Base-by-base conservation (phyloP, 1,140 invertebrate species). In the Luehdorfia chinensis region DNA sequence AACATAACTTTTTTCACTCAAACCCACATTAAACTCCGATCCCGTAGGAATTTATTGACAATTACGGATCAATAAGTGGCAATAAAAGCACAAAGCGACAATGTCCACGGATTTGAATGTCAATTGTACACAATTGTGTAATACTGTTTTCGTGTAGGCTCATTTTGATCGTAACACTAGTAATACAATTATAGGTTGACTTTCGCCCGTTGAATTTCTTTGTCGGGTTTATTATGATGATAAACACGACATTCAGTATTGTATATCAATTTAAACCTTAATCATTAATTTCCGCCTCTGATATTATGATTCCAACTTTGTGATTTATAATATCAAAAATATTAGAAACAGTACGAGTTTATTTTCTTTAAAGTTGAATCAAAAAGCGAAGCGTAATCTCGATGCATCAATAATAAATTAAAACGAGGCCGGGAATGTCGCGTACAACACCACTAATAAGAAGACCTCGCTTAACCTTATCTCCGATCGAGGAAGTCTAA, bases 1-100 rank as follows among this genome's bases (percentile, higher is more conserved):
- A 86, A 86, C 75, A 83, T 85, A 86, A 85, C 79, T 85, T 85
- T 85, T 84, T 85, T 58, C 75, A 85, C 79, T 75, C 77, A 84
- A 85, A 84, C 81, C 81, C 81, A 85, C 79, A 85, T 85, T 81
- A 81, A 81, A 75, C 60, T 77, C 69, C 70, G 71, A 76, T 81
- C 78, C 78, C 78, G 74, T 81, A 78, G 74, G 64, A 81, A 83
- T 85, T 84, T 85, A 85, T 85, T 84, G 81, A 80, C 81, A 85
- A 85, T 86, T 86, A 86, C 75, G 72, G 64, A 65, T 79, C 79
- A 85, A 86, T 86, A 78, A 84, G 77, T 59, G 77, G 72, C 75
- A 85, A 85, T 85, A 85, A 85, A 84, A 56, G 64, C 71, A 86
- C 83, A 86, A 86, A 71, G 77, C 77, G 63, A 57, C 81, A 74